Evolutionary conservation across 2,113 vertebrate genomes (phyloP).

Genomic region (Naja naja): DNA sequence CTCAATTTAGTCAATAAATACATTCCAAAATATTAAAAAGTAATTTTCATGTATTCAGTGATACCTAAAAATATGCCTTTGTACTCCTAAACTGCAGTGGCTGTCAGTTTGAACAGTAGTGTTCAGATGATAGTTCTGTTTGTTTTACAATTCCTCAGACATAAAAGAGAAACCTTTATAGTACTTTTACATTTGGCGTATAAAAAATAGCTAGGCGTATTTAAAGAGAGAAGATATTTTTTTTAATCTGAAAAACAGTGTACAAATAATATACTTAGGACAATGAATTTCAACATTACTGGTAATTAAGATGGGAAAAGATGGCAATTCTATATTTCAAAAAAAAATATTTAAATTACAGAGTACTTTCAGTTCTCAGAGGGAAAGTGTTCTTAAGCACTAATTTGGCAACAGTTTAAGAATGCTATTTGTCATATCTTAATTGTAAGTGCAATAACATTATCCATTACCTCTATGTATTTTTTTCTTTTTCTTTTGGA

Average conservation of each 20-base stretch:
- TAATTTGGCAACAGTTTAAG: neutral
- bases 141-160: neutral
- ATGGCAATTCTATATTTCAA: conserved; percentile 47
- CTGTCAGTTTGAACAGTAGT: neutral
- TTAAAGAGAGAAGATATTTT: neutral
- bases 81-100: neutral
- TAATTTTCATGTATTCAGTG: neutral
- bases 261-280: conserved; percentile 52
- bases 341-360: conserved; percentile 45
- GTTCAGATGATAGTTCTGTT: neutral
- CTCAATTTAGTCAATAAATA: neutral
- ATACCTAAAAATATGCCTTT: neutral
- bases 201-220: neutral
- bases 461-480: neutral
- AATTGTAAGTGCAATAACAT: neutral
- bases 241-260: conserved; percentile 36
- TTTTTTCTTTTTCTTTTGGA: conserved; percentile 1
- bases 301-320: conserved; percentile 48
- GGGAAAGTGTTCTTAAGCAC: conserved; percentile 1
- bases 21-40: neutral
- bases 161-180: neutral
- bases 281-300: conserved; percentile 38
- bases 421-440: neutral
- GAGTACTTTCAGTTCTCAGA: conserved; percentile 42
- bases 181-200: neutral